A percentile compares a stretch with the other conserved stretches of the same genome.
Conservation (phyloP, 2,797 vertebrate species). For the Tenualosa thibaudeaui region DNA sequence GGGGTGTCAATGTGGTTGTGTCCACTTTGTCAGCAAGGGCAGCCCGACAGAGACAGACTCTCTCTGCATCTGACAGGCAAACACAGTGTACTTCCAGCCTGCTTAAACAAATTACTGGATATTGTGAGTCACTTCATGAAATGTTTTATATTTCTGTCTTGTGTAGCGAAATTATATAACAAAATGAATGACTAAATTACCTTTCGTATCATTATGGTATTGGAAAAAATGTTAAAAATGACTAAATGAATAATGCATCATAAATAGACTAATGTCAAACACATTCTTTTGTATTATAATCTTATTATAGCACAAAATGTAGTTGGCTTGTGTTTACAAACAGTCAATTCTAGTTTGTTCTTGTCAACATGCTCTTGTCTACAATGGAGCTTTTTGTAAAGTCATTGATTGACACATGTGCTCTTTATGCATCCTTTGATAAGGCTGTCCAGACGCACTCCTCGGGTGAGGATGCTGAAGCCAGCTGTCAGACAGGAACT, state of each 20-base stretch:
- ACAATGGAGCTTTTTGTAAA: not conserved
- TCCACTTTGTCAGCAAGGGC: constrained; percentile 87
- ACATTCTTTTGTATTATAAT: not conserved
- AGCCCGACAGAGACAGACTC: constrained; percentile 72
- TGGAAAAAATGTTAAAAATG: not conserved
- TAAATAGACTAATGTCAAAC: not conserved
- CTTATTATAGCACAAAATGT: not conserved
- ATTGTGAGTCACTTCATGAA: constrained; percentile 69
- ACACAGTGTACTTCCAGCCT: constrained; percentile 80
- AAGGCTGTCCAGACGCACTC: constrained; percentile 71
- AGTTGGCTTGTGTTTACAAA: not conserved
- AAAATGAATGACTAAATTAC: not conserved
- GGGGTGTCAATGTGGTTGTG: constrained; percentile 82
- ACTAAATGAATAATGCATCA: not conserved
- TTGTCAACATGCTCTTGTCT: not conserved
- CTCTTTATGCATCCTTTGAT: constrained; percentile 50
- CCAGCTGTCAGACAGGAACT: constrained; percentile 53
- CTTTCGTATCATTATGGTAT: not conserved
- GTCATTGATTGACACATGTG: not conserved
- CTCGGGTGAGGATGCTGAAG: constrained; percentile 55
- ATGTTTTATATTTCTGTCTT: not conserved
- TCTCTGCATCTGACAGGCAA: constrained; percentile 76
- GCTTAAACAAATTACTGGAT: constrained; percentile 76
- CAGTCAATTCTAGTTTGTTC: not conserved
- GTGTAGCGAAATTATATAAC: not conserved